Evolutionary conservation across 2,888 invertebrate species (phyloP), one percentile per base, ranked within the genome.

Genomic region (Thymelicus acteon): DNA sequence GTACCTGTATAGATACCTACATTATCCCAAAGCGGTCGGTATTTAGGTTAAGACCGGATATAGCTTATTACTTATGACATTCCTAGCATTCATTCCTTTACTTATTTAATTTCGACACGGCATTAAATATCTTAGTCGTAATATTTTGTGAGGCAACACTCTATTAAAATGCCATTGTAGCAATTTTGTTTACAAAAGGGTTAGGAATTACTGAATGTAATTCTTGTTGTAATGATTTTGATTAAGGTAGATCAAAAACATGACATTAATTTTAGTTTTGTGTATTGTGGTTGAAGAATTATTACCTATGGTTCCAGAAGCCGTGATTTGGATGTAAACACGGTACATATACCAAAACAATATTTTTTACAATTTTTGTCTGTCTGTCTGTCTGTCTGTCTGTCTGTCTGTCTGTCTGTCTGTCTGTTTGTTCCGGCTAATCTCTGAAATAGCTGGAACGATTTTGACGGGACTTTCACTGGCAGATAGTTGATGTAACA

Each of bases 1-100:
- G 19, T 19, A 19, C 19, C 19, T 19, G 19, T 19, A 19, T 31
- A 31, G 3, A 31, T 31, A 31, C 31, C 31, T 31, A 54, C 8
- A 52, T 10, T 24, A 61, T 69, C 48, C 60, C 48, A 67, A 69
- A 57, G 68, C 47, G 15, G 68, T 52, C 47, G 62, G 68, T 69
- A 69, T 69, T 69, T 69, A 69, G 68, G 68, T 69, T 69, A 69
- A 69, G 57, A 69, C 62, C 68, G 68, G 68, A 69, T 69, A 69
- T 69, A 40, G 61, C 68, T 69, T 69, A 69, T 69, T 63, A 63
- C 37, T 58, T 58, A 58, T 58, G 13, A 58, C 62, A 69, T 69
- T 69, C 63, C 64, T 19, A 47, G 12, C 64, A 70, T 64, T 70
- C 64, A 70, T 70, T 70, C 63, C 58, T 64, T 64, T 49, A 69